phyloP scores from a whole-genome alignment of 37 sponge, comb jelly and placozoan genomes.

The Chondrilla cf. caribensis region DNA sequence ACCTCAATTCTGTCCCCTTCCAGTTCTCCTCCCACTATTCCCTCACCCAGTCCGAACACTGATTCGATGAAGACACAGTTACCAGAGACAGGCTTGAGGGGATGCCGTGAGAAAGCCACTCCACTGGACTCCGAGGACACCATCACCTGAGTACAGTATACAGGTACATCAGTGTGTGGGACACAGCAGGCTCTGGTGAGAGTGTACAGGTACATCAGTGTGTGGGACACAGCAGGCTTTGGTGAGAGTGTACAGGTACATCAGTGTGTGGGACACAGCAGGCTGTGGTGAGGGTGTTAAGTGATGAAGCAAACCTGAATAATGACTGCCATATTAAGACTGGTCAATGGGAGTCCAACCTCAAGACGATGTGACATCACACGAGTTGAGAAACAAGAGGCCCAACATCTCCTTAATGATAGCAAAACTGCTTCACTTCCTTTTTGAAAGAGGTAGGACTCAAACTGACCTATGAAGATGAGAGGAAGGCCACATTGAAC shows the following conservation, averaged over 20 bases:
- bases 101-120: constrained; percentile 85
- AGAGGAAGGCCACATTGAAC: too few species aligned
- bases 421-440: constrained; percentile 43
- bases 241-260: not conserved
- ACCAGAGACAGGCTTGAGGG: constrained; percentile 69
- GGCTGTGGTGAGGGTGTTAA: too few species aligned
- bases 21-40: constrained; percentile 82
- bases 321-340: constrained; percentile 78
- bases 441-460: constrained; percentile 75
- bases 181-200: not conserved
- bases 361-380: constrained; percentile 83
- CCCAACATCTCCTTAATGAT: constrained; percentile 73
- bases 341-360: constrained; percentile 41
- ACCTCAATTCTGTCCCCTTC: constrained; percentile 82
- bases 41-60: constrained; percentile 86
- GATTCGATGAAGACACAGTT: constrained; percentile 69
- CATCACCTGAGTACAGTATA: constrained; percentile 65
- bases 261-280: not conserved
- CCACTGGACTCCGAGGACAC: constrained; percentile 77
- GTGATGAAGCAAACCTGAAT: constrained; percentile 55
- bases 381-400: constrained; percentile 72
- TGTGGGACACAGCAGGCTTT: not conserved
- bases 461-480: constrained; percentile 84
- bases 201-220: not conserved
- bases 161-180: not conserved